Evolutionary conservation across 2,113 vertebrate species (phyloP).

Genomic region (Colinus virginianus): DNA sequence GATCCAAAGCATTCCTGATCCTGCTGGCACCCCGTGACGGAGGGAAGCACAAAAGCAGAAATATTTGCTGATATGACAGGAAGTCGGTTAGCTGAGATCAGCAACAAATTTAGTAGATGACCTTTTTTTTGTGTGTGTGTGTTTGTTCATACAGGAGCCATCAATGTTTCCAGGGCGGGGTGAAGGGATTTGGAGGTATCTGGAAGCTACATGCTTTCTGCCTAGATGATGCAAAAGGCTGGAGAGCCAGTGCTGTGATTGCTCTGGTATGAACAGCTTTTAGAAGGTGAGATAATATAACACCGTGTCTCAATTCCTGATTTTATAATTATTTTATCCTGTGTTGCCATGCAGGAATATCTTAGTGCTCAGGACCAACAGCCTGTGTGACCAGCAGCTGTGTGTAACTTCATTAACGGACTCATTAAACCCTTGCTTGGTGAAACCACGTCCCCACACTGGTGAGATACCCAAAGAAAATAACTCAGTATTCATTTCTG

Average conservation of each 20-base stretch:
- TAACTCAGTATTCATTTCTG: rapidly evolving
- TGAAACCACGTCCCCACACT: neutral
- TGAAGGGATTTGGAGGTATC: neutral
- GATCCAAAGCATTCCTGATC: constrained; percentile 27
- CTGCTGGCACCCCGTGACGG: neutral
- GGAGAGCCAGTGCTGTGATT: neutral
- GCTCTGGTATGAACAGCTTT: neutral
- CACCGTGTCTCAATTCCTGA: neutral
- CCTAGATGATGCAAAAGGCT: neutral
- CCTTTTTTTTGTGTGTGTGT: neutral
- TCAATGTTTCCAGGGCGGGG: neutral
- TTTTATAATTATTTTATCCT: neutral
- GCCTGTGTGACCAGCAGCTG: neutral
- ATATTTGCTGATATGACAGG: constrained; percentile 58
- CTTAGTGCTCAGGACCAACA: neutral
- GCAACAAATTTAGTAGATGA: constrained; percentile 12
- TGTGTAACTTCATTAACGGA: neutral
- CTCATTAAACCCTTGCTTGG: neutral
- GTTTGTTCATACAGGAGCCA: neutral
- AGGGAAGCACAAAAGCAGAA: constrained; percentile 42
- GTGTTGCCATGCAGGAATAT: neutral
- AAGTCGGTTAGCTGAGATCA: constrained; percentile 14
- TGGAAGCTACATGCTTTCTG: neutral
- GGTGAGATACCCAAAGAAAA: neutral
- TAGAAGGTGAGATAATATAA: neutral